Base-by-base conservation (phyloP, 2,113 vertebrate genomes). In the Poeciliopsis retropinna region DNA sequence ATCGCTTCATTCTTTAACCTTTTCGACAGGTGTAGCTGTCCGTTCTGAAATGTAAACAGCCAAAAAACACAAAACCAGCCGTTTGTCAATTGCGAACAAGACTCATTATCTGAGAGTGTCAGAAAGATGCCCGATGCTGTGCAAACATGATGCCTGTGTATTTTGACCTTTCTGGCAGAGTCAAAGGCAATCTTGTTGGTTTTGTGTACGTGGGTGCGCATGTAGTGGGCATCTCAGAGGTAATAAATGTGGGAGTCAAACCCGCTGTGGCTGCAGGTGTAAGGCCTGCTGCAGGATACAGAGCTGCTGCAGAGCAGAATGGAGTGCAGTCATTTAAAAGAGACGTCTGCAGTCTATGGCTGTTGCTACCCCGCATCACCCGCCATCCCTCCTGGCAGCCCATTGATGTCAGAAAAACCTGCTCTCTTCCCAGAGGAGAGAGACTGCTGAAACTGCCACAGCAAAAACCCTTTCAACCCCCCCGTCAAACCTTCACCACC, bases 321-420 rank as follows among this genome's bases (percentile, higher is more conserved):
- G 81, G 75, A 79, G 70, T 34, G 27, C 25, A 54, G 63, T 64
- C 65, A 75, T 84, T 89, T 79, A 88, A 85, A 77, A 71, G 80
- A 79, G 79, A 79, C 60, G 78, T 87, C 85, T 78, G 80, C 63
- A 47, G 76, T 70, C 82, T 80, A 19, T 75, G 71, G 31, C 64
- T 72, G 75, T 67, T 68, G 75, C 72, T 70, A 73, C 69, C 73
- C 83, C 70, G 64, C 73, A 81, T 74, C 62, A 71, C 81, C 78
- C 70, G 27, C 83, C 78, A 71, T 78, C 82, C 64, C 82, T 79
- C 79, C 75, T 47, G 66, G 75, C 28, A 37, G 60, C 74, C 77
- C 81, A 87, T 72, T 83, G 86, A 89, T 94, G 93, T 93, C 94
- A 94, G 85, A 85, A 93, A 93, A 95, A 94, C 87, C 92, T 94